These are phyloP conservation scores for Arvicanthis niloticus DNA, from an alignment of 2,113 vertebrate species.

Conservation along the genomic window DNA sequence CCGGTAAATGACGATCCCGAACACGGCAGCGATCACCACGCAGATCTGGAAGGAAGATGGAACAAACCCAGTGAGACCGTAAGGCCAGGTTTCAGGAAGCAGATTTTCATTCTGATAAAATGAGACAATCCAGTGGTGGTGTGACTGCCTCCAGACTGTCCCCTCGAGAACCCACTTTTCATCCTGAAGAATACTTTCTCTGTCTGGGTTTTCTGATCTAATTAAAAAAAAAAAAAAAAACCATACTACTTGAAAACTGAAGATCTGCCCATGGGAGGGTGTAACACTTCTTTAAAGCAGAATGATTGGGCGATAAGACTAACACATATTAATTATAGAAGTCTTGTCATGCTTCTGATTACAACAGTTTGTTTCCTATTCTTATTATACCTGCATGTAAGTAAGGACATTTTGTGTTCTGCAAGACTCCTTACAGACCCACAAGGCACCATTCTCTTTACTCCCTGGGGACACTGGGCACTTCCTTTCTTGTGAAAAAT, in stretches of 20 bases:
- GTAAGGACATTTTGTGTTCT: not conserved
- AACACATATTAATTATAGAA: not conserved
- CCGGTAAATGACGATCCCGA: slow-evolving; percentile 96
- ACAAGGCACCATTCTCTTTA: not conserved
- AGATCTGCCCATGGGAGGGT: not conserved
- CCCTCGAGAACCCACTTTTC: not conserved
- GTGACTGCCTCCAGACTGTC: not conserved
- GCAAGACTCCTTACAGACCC: not conserved
- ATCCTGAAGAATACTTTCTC: not conserved
- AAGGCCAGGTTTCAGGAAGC: not conserved
- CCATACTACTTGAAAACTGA: not conserved
- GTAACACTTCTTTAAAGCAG: not conserved
- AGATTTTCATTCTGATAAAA: not conserved
- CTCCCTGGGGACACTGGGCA: not conserved
- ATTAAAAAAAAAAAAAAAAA: not conserved
- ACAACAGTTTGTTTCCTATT: not conserved
- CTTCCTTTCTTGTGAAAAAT: not conserved
- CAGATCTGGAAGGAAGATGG: slow-evolving; percentile 89
- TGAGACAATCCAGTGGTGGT: not conserved
- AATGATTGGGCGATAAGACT: not conserved
- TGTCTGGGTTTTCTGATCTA: not conserved
- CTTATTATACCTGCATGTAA: not conserved
- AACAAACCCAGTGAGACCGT: not conserved
- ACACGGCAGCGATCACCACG: slow-evolving; percentile 96
- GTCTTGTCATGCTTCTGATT: not conserved